phyloP scores from a whole-genome alignment of 2,113 vertebrate species.

The Drymodes brunneopygia region DNA sequence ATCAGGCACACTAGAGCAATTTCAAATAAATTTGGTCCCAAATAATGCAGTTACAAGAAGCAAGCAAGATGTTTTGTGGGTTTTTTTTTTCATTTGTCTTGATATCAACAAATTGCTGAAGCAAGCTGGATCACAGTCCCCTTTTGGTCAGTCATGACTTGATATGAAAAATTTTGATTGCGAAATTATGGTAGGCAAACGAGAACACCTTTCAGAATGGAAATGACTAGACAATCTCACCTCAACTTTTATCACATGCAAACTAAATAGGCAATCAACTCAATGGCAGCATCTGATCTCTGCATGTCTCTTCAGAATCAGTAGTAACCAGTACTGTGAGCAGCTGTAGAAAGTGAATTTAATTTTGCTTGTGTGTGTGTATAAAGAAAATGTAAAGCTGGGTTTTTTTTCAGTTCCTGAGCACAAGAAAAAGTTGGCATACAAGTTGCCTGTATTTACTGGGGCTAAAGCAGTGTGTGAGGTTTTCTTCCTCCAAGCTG shows the following conservation, averaged over 20 bases:
- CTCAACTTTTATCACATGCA: background rate
- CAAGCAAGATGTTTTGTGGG: background rate
- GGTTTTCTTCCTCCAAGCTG: constrained; percentile 20
- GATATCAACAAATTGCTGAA: background rate
- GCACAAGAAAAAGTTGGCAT: background rate
- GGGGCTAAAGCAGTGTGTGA: constrained; percentile 25
- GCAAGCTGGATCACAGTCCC: background rate
- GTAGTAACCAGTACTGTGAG: background rate
- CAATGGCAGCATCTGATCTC: background rate
- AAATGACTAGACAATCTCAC: background rate
- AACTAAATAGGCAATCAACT: constrained; percentile 10
- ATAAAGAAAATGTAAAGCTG: background rate
- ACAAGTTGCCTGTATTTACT: background rate
- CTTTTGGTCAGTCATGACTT: background rate
- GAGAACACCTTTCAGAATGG: background rate
- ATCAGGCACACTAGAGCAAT: background rate
- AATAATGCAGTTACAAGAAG: background rate
- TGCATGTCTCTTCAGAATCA: background rate
- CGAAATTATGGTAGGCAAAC: background rate
- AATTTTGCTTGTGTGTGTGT: background rate
- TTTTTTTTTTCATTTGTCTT: background rate
- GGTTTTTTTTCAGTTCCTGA: background rate
- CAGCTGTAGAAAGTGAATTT: constrained; percentile 53
- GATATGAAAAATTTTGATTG: background rate
- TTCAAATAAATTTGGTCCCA: background rate